Evolutionary conservation across 1,140 invertebrate genomes (phyloP).

Genomic region (Ectropis grisescens): DNA sequence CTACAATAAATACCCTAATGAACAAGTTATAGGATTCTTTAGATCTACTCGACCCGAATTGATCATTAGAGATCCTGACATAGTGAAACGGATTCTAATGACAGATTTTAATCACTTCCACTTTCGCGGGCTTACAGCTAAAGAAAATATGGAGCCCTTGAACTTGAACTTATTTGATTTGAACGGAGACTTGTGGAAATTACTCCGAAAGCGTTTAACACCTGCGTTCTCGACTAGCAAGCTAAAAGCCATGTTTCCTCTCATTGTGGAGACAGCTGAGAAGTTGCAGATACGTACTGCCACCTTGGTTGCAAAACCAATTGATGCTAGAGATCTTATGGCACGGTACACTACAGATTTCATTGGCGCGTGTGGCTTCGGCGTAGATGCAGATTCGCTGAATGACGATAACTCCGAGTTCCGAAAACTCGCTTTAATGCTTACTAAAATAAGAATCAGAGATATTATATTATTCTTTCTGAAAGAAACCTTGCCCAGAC

Average conservation of each 20-base stretch:
- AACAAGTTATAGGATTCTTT: slow-evolving; percentile 41
- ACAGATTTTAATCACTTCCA: slow-evolving; percentile 24
- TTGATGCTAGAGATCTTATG: slow-evolving; percentile 34
- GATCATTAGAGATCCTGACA: slow-evolving; percentile 26
- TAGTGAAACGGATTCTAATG: slow-evolving; percentile 27
- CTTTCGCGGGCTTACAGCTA: no score
- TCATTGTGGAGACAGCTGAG: slow-evolving; percentile 47
- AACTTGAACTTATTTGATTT: no score
- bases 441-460: no score
- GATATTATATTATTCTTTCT: no score
- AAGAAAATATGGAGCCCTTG: no score
- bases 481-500: no score
- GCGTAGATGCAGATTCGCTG: no score
- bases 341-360: slow-evolving; percentile 55
- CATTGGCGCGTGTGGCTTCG: slow-evolving; percentile 68
- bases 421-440: no score
- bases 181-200: no score
- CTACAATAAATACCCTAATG: slow-evolving; percentile 34
- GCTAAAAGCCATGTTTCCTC: slow-evolving; percentile 63
- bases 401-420: no score
- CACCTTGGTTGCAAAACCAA: slow-evolving; percentile 15
- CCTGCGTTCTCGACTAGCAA: no score
- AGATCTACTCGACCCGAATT: slow-evolving; percentile 27
- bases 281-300: slow-evolving; percentile 41
- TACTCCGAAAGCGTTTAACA: no score